phyloP scores from a whole-genome alignment of 53 echinoderm and acorn worm species.

The Patiria pectinifera region DNA sequence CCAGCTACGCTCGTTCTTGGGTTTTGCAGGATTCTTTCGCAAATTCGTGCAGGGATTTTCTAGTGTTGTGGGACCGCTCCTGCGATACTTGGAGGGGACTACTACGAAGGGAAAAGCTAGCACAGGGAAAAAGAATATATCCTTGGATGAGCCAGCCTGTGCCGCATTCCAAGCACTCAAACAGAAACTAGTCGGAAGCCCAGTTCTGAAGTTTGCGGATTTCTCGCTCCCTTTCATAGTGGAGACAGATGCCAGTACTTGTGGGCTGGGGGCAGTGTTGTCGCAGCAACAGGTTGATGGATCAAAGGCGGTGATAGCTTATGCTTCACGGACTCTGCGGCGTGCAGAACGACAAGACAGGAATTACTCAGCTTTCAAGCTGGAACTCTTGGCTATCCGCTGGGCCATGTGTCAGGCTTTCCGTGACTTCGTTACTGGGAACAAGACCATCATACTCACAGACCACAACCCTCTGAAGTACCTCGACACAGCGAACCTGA shows the following conservation, averaged over 20 bases:
- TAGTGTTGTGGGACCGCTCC: constrained; percentile 59
- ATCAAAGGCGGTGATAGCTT: constrained; percentile 23
- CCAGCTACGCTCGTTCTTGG: constrained; percentile 69
- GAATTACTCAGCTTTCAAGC: constrained; percentile 60
- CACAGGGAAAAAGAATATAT: background rate
- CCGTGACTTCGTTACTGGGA: constrained; percentile 31
- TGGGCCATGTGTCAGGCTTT: constrained; percentile 52
- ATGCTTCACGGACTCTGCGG: constrained; percentile 33
- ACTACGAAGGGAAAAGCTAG: background rate
- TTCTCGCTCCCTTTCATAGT: constrained; percentile 25
- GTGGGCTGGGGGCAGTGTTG: constrained; percentile 50
- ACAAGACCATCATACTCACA: constrained; percentile 8
- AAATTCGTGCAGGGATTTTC: constrained; percentile 68
- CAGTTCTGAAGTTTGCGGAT: constrained; percentile 64
- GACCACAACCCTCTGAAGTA: constrained; percentile 57
- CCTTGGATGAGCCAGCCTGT: background rate
- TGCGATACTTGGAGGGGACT: background rate
- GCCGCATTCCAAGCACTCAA: constrained; percentile 48
- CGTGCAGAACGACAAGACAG: constrained; percentile 38
- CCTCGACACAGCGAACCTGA: constrained; percentile 52
- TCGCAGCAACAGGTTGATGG: constrained; percentile 24
- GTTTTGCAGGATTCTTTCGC: constrained; percentile 73
- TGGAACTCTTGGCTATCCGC: constrained; percentile 48
- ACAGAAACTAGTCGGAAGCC: constrained; percentile 29
- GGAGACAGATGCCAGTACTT: constrained; percentile 50